A percentile compares a stretch with the other conserved stretches of the same genome.
Conservation (phyloP, 2,888 invertebrate genomes). For the Tipula confusa region DNA sequence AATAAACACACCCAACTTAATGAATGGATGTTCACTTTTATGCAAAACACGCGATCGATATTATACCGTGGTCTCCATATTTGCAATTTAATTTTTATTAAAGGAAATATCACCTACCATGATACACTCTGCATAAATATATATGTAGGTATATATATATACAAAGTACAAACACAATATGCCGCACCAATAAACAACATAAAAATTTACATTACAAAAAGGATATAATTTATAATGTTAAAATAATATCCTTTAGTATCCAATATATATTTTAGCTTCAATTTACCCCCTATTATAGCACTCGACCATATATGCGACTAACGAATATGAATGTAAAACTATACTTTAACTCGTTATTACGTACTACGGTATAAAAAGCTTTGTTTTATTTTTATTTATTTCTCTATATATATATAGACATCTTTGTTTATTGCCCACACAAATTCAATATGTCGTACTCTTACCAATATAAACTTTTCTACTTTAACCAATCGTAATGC, state of each 20-base stretch:
- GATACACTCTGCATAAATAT: not conserved
- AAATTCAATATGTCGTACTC: not conserved
- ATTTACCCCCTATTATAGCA: not conserved
- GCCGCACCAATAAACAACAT: not conserved
- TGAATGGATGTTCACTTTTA: not conserved
- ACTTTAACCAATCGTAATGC: conserved; percentile 12
- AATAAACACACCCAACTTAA: not conserved
- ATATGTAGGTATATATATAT: not conserved
- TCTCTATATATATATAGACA: not conserved
- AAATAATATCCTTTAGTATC: not conserved
- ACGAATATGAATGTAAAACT: not conserved
- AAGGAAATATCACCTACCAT: not conserved
- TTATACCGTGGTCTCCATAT: not conserved
- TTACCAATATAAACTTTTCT: not conserved
- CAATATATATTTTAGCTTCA: not conserved
- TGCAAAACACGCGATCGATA: not conserved
- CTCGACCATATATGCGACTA: not conserved
- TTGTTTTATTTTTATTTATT: too few relatives aligned
- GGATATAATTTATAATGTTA: not conserved
- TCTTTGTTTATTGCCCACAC: not conserved
- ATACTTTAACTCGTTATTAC: not conserved
- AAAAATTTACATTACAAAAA: not conserved
- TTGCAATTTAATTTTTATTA: too few relatives aligned
- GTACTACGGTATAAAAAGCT: not conserved
- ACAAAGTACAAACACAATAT: not conserved